These are phyloP conservation scores for Falco berigora DNA, from an alignment of 2,797 vertebrate genomes.

Conservation along the genomic window DNA sequence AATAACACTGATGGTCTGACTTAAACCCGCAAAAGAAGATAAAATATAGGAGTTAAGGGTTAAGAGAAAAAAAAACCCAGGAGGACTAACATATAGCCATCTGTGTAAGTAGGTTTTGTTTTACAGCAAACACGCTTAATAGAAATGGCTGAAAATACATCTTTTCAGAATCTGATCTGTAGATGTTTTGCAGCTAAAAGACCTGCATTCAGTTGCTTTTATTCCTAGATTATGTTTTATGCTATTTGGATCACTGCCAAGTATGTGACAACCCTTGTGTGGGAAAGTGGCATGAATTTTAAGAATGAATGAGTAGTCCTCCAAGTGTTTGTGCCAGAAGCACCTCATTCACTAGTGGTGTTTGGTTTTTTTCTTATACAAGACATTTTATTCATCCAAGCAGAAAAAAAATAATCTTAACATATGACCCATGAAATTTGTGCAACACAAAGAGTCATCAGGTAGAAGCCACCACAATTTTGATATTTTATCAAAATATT, in stretches of 20 bases:
- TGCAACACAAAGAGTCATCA: background rate
- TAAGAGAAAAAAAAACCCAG: background rate
- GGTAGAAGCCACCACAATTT: background rate
- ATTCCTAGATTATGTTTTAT: constrained; percentile 39
- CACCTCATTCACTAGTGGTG: constrained; percentile 43
- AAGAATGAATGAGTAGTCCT: constrained; percentile 53
- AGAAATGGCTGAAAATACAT: background rate
- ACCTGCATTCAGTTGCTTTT: constrained; percentile 28
- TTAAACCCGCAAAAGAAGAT: constrained; percentile 38
- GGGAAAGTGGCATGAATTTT: constrained; percentile 62
- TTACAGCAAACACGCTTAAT: constrained; percentile 24
- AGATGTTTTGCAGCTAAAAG: constrained; percentile 17
- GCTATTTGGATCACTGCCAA: constrained; percentile 36
- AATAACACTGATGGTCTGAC: constrained; percentile 50
- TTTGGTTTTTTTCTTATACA: constrained; percentile 3
- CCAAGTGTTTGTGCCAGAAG: constrained; percentile 44
- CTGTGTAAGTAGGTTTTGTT: constrained; percentile 28
- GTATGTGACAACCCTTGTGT: constrained; percentile 37
- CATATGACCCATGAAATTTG: background rate
- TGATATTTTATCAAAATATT: background rate
- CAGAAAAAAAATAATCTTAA: background rate
- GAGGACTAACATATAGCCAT: constrained; percentile 8
- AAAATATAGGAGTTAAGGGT: constrained; percentile 29
- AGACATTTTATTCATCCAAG: background rate
- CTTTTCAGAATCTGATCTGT: background rate